Evolutionary conservation across 2,113 vertebrate species (phyloP), one percentile per base, ranked within the genome.

Genomic region (Mastomys natalensis): DNA sequence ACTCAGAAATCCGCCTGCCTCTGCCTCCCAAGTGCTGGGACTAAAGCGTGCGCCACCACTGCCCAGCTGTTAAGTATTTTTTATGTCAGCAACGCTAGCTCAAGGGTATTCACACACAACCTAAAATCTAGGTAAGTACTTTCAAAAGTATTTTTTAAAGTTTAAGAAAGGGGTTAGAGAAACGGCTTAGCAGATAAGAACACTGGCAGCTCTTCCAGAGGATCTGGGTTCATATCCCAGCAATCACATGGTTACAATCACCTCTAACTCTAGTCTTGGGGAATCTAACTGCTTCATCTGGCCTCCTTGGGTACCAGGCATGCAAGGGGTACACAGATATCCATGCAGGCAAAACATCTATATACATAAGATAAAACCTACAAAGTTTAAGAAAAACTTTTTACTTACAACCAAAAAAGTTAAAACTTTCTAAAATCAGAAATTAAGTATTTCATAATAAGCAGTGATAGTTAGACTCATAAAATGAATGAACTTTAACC

Each of bases 381-480:
- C 9, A 34, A n/a, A 21, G 37, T 93, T 91, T 31, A 66, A 66
- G 64, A 66, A 66, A 62, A 66, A 66, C 29, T 31, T 34, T 68
- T 68, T 85, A 68, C 45, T 94, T 91, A 64, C 48, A 82, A 78
- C 13, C 34, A 80, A 58, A 68, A 92, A 97, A 87, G 43, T 55
- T 91, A 53, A 95, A 78, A 87, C 37, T 87, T 96, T 68, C 77
- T 94, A 94, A 95, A 94, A 5, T 76, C 10, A 40, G 7, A n/a
- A 88, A 8, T 78, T 78, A 95, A 94, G 55, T 89, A 74, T 2
- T 91, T 87, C 92, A 45, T 87, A 64, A 45, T 43, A 64, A 45
- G 24, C 45, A 85, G 51, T 74, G 16, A 94, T 5, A 62, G 31
- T 93, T 73, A 87, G n/a, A 91, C 43, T 40, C 77, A 82, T 0